Evolutionary conservation across 2,888 invertebrate species (phyloP), one percentile per base, ranked within the genome.

Genomic region (Hemicrepidius hirtus): DNA sequence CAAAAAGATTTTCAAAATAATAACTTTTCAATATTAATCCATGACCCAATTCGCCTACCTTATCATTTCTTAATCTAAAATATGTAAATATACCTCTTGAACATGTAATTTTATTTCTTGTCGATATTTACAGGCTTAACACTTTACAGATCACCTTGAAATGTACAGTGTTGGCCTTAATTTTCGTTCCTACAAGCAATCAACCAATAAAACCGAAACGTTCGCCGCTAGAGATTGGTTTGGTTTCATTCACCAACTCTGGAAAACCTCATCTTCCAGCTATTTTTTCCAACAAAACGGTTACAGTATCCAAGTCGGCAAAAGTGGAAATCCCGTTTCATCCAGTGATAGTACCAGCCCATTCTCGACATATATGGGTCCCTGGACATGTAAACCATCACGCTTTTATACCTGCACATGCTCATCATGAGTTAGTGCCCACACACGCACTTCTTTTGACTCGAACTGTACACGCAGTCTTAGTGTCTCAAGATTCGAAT

Each of bases 301-400:
- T 40, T 9, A 50, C 44, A 10, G 44, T 49, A n/a, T 32, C 49
- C n/a, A 65, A 65, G 40, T 21, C 64, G 10, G 37, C 35, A 1
- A 63, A 44, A 20, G 32, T 44, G 6, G 50, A 28, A 12, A 12
- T 57, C 18, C 57, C 63, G 12, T 10, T 57, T 46, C 37, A 64
- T 28, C 49, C 40, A 12, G 18, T 40, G 9, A 24, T 55, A 13
- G 49, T 62, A 35, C 37, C 66, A 2, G 28, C 21, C 7, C 75
- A 75, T 37, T 44, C 69, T 20, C 63, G 37, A 1, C 72, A 76
- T 40, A 60, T 67, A 24, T 80, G 79, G 80, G 63, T 80, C 21
- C 80, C 80, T 0, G 81, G 81, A 35, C 80, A 79, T 32, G 80
- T 81, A 2, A 68, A 72, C 16, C 76, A 79, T 41, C 80, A 81